Percentiles rank a stretch among this genome's conserved stretches.
phyloP scores from a whole-genome alignment of 2,888 invertebrate species.

The Agelastica alni region DNA sequence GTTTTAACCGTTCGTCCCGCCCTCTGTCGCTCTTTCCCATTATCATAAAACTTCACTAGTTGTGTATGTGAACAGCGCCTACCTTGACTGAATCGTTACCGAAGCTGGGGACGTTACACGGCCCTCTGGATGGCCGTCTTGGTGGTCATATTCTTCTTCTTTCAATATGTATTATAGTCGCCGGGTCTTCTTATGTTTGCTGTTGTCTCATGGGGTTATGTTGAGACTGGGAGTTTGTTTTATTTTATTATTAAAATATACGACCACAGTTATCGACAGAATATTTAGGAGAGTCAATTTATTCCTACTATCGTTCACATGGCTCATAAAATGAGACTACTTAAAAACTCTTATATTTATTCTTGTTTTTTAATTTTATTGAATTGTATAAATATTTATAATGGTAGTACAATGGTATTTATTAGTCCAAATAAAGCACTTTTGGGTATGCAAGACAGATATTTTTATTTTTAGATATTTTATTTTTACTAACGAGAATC shows the following conservation, averaged over 20 bases:
- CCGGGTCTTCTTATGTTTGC: slow-evolving; percentile 4
- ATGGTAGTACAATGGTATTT: too few species aligned
- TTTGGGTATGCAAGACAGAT: too few species aligned
- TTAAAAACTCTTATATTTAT: too few species aligned
- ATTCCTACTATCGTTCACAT: too few species aligned
- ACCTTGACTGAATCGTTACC: slow-evolving; percentile 32
- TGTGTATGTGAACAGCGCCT: slow-evolving; percentile 34
- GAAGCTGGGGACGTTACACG: slow-evolving; percentile 19
- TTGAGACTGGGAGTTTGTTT: background rate
- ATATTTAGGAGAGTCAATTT: background rate
- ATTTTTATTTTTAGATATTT: too few species aligned
- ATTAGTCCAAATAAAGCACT: too few species aligned
- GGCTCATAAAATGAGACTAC: too few species aligned
- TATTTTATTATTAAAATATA: slow-evolving; percentile 5
- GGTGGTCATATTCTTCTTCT: slow-evolving; percentile 22
- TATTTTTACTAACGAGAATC: too few species aligned
- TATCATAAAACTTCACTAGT: slow-evolving; percentile 41
- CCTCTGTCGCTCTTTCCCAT: slow-evolving; percentile 42
- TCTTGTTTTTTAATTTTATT: too few species aligned
- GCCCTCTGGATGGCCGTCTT: slow-evolving; percentile 24
- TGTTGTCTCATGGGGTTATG: slow-evolving; percentile 15
- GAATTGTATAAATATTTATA: too few species aligned
- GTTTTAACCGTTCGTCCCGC: slow-evolving; percentile 45
- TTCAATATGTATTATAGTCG: slow-evolving; percentile 9
- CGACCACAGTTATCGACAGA: background rate